Base-by-base conservation (phyloP, 2,888 invertebrate genomes). In the Rhorus exstirpatorius region DNA sequence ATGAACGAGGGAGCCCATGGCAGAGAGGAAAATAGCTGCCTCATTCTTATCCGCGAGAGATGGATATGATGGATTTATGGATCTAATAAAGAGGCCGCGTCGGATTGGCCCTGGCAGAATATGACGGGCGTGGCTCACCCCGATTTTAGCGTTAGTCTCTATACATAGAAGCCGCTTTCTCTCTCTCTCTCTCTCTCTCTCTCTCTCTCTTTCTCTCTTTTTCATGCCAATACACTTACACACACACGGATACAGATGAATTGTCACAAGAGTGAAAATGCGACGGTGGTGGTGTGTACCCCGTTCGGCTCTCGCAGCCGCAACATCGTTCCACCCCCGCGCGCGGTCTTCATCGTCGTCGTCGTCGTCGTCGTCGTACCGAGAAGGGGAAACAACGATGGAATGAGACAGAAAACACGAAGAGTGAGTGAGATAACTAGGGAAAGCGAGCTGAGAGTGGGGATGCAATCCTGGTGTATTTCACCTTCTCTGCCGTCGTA, bases 41-140 rank as follows among this genome's bases (percentile, higher is more conserved):
- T 49, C 35, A 38, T 58, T 44, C 49, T 10, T 60, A 2, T 41
- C 61, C 74, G 78, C 84, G 81, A 87, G 87, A 88, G 88, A 88
- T 88, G 93, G 95, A 95, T 95, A 95, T 95, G 95, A 95, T 95
- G 95, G 95, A 96, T 96, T 96, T 96, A 96, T 96, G 96, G 96
- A 96, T 96, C 96, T 96, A 96, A 96, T 93, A 93, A 93, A 93
- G 92, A 89, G 91, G 87, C 85, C 88, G 85, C 86, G 88, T 88
- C 89, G 91, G 90, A 93, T 93, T 93, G 93, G 93, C 89, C 89
- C 89, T 87, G 88, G 87, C 84, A 90, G 91, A 92, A 91, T 93
- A 93, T 93, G 93, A 92, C 93, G 93, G 93, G 92, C 93, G 93
- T 92, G 90, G 91, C 92, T 87, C 85, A 38, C 68, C 58, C 55